Conservation (phyloP, 2,113 vertebrate species). For the Gymnarchus niloticus region DNA sequence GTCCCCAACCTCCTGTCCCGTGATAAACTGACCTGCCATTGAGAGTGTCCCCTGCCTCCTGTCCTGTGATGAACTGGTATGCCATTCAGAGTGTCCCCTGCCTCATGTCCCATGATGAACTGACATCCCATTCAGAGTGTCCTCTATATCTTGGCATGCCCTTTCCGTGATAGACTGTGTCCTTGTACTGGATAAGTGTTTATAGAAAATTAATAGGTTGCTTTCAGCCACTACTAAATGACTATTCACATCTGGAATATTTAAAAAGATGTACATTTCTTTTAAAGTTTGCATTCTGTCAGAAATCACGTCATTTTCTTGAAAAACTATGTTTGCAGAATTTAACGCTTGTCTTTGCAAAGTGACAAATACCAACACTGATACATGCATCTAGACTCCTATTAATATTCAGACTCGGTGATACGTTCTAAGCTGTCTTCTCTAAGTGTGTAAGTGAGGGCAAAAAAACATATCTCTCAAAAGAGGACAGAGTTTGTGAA, state of each 20-base stretch:
- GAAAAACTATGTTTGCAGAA: background rate
- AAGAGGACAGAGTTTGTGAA: background rate
- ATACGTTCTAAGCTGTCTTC: background rate
- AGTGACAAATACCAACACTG: background rate
- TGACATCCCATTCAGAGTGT: too few species aligned
- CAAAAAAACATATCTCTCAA: background rate
- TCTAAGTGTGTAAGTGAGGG: background rate
- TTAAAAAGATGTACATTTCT: too few species aligned
- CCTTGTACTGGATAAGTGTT: background rate
- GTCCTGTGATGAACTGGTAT: too few species aligned
- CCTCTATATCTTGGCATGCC: too few species aligned
- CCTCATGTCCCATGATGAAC: too few species aligned
- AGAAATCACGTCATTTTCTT: too few species aligned
- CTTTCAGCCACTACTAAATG: background rate
- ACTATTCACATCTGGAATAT: background rate
- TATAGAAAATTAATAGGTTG: background rate
- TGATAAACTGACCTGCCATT: too few species aligned
- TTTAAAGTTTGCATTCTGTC: background rate
- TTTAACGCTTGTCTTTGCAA: background rate
- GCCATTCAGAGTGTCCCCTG: too few species aligned
- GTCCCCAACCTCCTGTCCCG: too few species aligned
- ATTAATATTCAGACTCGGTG: background rate
- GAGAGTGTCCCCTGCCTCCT: too few species aligned
- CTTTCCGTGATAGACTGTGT: too few species aligned
- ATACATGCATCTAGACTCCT: background rate